These are phyloP conservation scores for Gambusia holbrooki DNA, from an alignment of 2,113 vertebrate genomes.

Conservation along the genomic window DNA sequence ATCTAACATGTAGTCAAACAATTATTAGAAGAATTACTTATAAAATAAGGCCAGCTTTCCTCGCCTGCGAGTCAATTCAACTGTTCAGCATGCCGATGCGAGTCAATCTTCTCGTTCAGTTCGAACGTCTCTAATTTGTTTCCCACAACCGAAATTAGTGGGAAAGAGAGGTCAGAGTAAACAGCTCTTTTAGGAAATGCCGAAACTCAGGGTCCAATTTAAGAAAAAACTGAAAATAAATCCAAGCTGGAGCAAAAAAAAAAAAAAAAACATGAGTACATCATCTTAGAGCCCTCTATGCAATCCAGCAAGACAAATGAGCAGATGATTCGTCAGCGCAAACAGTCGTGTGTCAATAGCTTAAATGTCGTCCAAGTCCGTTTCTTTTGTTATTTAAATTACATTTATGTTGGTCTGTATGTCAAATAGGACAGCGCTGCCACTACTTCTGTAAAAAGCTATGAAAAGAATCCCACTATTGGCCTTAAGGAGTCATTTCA, in stretches of 20 bases:
- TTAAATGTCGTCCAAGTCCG: conserved; percentile 18
- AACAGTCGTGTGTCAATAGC: conserved; percentile 9
- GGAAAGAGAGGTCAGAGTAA: background rate
- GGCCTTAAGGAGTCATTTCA: conserved; percentile 70
- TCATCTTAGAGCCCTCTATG: conserved; percentile 48
- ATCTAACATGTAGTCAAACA: background rate
- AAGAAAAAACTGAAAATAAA: conserved; percentile 1
- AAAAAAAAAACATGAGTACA: conserved; percentile 2
- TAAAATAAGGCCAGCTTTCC: background rate
- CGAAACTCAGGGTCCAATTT: conserved; percentile 48
- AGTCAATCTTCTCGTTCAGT: background rate
- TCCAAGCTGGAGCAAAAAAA: conserved; percentile 27
- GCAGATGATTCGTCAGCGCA: conserved; percentile 26
- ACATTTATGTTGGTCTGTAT: background rate
- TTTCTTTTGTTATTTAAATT: conserved; percentile 20
- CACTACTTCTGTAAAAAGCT: conserved; percentile 41
- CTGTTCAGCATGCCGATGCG: background rate
- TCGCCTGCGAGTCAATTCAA: background rate
- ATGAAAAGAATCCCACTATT: conserved; percentile 66
- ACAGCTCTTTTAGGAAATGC: conserved; percentile 4
- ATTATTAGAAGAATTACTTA: background rate
- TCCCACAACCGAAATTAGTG: background rate
- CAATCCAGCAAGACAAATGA: conserved; percentile 46
- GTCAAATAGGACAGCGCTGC: conserved; percentile 34
- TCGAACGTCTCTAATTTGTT: background rate